Evolutionary conservation across 2,888 invertebrate species (phyloP).

Genomic region (Ischnura elegans): DNA sequence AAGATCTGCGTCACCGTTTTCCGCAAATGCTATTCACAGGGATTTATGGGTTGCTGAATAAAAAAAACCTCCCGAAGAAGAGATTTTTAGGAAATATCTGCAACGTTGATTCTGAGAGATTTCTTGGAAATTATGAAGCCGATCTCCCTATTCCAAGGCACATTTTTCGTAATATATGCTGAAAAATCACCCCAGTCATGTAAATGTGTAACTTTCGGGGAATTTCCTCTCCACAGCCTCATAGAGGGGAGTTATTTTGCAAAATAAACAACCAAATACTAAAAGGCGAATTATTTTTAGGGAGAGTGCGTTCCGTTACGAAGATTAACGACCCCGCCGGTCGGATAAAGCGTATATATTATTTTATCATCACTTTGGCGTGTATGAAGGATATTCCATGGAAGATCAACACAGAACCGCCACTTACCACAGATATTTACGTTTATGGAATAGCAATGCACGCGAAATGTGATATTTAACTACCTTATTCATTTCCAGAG

Average conservation of each 20-base stretch:
- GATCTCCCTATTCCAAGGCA: not conserved
- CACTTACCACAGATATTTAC: too few relatives aligned
- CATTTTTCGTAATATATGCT: not conserved
- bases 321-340: not conserved
- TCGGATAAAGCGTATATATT: not conserved
- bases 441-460: too few relatives aligned
- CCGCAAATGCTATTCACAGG: too few relatives aligned
- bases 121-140: not conserved
- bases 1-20: too few relatives aligned
- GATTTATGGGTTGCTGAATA: too few relatives aligned
- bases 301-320: not conserved
- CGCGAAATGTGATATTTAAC: too few relatives aligned
- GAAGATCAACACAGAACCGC: too few relatives aligned
- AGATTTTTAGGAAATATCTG: not conserved
- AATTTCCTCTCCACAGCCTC: not conserved
- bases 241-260: not conserved
- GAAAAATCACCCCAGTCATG: not conserved
- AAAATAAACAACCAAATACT: constrained; percentile 18
- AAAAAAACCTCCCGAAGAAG: too few relatives aligned
- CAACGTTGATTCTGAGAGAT: not conserved
- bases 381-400: not conserved
- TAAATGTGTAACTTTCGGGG: not conserved
- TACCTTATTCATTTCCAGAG: too few relatives aligned
- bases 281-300: not conserved
- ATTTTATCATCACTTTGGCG: not conserved